phyloP scores from a whole-genome alignment of 2,113 vertebrate genomes.

The Pelobates fuscus region DNA sequence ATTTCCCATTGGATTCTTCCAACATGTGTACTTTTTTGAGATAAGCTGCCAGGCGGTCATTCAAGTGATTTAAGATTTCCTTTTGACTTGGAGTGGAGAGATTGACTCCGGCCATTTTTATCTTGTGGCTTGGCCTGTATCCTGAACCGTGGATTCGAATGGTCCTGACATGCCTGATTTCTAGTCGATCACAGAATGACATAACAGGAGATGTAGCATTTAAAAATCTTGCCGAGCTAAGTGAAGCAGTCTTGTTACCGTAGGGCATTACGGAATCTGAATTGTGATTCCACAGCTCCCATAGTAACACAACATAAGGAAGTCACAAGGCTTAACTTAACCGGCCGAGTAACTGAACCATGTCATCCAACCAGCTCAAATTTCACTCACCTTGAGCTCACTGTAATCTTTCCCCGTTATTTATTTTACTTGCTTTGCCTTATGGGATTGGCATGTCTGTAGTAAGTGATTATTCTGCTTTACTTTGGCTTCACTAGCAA shows the following conservation, averaged over 20 bases:
- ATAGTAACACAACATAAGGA: constrained; percentile 38
- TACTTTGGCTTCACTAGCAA: constrained; percentile 27
- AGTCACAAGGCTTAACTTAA: constrained; percentile 16
- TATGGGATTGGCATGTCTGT: constrained; percentile 15
- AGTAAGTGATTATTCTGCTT: constrained; percentile 3
- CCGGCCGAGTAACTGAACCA: constrained; percentile 18
- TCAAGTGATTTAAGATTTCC: constrained; percentile 69
- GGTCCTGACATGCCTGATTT: background rate
- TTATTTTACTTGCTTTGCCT: constrained; percentile 37
- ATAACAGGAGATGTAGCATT: background rate
- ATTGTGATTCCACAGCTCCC: constrained; percentile 29
- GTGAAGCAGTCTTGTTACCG: constrained; percentile 8
- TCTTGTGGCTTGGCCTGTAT: background rate
- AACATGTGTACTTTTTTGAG: constrained; percentile 61
- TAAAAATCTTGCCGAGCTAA: background rate
- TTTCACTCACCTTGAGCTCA: constrained; percentile 45
- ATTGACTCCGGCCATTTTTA: background rate
- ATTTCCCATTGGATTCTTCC: constrained; percentile 60
- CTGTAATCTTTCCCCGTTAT: constrained; percentile 9
- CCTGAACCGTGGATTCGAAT: background rate
- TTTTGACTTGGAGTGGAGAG: constrained; percentile 52
- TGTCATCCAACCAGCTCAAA: constrained; percentile 12
- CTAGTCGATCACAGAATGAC: background rate
- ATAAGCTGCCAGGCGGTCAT: constrained; percentile 68
- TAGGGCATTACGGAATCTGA: constrained; percentile 11